Evolutionary conservation across 2,888 invertebrate species (phyloP).

Genomic region (Hydropsyche betteni): DNA sequence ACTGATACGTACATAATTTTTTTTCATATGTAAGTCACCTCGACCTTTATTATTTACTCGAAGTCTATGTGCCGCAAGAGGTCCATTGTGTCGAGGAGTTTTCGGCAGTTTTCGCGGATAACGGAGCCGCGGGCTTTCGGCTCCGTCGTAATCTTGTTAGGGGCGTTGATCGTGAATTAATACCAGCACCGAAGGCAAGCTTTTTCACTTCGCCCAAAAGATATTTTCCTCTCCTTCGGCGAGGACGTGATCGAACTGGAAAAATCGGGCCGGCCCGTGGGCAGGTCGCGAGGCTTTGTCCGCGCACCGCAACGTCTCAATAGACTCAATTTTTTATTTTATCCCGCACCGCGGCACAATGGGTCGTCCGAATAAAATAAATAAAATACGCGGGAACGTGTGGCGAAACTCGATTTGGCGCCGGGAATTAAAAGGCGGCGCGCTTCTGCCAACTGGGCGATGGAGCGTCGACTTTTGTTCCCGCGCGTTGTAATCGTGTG

Average conservation of each 20-base stretch:
- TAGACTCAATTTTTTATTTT: slow-evolving; percentile 22
- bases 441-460: too few species aligned
- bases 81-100: too few species aligned
- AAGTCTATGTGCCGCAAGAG: too few species aligned
- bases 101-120: too few species aligned
- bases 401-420: not conserved
- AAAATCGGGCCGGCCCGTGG: not conserved
- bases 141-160: slow-evolving; percentile 35
- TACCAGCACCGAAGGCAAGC: slow-evolving; percentile 4
- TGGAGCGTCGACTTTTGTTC: too few species aligned
- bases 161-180: slow-evolving; percentile 38
- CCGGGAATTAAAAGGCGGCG: not conserved
- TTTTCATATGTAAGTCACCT: too few species aligned
- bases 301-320: slow-evolving; percentile 17
- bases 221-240: slow-evolving; percentile 10
- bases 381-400: slow-evolving; percentile 18
- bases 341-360: not conserved
- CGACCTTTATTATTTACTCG: too few species aligned
- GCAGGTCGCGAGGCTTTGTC: slow-evolving; percentile 16
- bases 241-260: slow-evolving; percentile 23
- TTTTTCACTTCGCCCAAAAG: slow-evolving; percentile 34
- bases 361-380: slow-evolving; percentile 13
- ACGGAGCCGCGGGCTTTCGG: not conserved
- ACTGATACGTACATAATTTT: too few species aligned
- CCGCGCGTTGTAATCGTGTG: too few species aligned